A percentile compares a stretch with the other conserved stretches of the same genome.
Conservation (phyloP, 2,113 vertebrate species). For the Cinclus mexicanus region DNA sequence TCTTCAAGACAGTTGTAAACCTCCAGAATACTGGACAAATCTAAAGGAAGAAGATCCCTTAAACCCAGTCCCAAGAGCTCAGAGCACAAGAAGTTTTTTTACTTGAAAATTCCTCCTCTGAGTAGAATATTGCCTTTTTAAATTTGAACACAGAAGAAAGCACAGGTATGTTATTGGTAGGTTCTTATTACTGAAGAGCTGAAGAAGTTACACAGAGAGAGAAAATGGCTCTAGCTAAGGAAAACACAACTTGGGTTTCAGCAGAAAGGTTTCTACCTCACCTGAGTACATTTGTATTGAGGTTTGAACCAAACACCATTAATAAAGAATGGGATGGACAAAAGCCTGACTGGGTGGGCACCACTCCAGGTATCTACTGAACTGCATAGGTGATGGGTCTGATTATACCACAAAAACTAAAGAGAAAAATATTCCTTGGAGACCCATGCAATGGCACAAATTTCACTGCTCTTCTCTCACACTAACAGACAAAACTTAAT, state of each 20-base stretch:
- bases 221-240: neutral
- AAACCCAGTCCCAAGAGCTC: neutral
- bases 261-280: neutral
- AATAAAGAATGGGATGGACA: neutral
- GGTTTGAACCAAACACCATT: neutral
- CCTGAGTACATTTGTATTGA: too few relatives aligned
- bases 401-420: neutral
- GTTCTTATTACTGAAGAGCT: neutral
- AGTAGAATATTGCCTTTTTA: neutral
- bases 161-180: neutral
- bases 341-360: neutral
- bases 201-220: neutral
- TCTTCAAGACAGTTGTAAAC: neutral
- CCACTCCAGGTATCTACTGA: neutral
- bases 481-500: neutral
- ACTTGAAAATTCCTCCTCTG: neutral
- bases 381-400: neutral
- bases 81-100: neutral
- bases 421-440: neutral
- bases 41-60: neutral
- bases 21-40: neutral
- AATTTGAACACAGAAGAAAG: neutral
- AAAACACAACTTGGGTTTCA: neutral
- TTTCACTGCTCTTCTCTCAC: neutral
- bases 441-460: neutral